Percentiles rank a stretch among this genome's conserved stretches.
Conservation (phyloP, 30 jellyfish, hydroid and myxozoan species). For the Hydractinia symbiolongicarpus region DNA sequence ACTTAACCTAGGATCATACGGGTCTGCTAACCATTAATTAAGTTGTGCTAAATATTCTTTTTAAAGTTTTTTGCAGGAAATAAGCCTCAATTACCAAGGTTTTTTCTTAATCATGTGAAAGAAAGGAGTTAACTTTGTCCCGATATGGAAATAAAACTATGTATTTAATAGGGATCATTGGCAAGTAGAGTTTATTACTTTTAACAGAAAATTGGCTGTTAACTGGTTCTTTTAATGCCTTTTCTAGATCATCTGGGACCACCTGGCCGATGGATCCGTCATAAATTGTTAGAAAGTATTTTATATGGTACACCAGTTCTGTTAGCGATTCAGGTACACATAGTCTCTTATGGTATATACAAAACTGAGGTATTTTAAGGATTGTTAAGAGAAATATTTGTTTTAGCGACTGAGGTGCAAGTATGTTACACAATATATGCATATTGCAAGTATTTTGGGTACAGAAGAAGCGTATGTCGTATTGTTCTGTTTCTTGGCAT, state of each 20-base stretch:
- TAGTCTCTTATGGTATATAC: not conserved
- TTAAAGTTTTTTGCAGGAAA: no score
- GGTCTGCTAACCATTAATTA: no score
- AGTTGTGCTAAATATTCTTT: no score
- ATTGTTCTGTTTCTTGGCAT: conserved; percentile 57
- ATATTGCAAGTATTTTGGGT: conserved; percentile 71
- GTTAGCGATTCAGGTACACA: conserved; percentile 75
- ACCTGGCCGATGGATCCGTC: conserved; percentile 81
- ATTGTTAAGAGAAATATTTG: not conserved
- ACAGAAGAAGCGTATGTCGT: conserved; percentile 74
- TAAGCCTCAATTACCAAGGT: no score
- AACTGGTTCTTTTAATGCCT: no score
- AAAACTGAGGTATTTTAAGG: not conserved
- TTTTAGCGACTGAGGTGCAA: conserved; percentile 61
- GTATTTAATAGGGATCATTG: no score
- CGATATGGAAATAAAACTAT: no score
- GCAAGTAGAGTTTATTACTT: no score
- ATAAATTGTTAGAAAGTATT: conserved; percentile 67
- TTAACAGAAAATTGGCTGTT: no score
- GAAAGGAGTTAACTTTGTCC: no score
- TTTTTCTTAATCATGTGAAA: no score
- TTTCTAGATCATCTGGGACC: conserved; percentile 78
- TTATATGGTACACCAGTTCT: conserved; percentile 87
- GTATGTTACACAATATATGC: conserved; percentile 44
- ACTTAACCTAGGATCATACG: no score